These are phyloP conservation scores for Tragelaphus scriptus DNA, from an alignment of 2,113 vertebrate genomes.

Conservation along the genomic window DNA sequence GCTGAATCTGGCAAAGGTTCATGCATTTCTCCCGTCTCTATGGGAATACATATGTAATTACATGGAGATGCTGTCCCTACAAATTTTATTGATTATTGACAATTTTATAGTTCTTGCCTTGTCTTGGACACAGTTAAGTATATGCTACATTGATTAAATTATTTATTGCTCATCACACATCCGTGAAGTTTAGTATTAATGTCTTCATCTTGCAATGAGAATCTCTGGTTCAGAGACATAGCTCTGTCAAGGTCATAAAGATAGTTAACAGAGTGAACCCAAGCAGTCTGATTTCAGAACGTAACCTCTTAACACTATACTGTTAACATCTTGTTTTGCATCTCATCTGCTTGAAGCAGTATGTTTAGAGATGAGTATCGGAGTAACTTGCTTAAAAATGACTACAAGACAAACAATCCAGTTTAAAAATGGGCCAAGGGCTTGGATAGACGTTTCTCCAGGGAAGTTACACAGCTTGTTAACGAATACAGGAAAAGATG, in stretches of 20 bases:
- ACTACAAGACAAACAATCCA: not conserved
- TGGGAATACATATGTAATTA: not conserved
- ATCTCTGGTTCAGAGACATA: not conserved
- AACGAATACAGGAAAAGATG: not conserved
- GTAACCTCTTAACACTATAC: rapidly evolving
- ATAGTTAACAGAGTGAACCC: not conserved
- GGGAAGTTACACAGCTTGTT: not conserved
- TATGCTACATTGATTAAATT: not conserved
- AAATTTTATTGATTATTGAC: too few species aligned
- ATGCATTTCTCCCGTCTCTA: not conserved
- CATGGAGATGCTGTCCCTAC: not conserved
- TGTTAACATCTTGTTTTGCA: not conserved
- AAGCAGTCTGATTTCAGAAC: not conserved
- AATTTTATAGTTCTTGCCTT: not conserved
- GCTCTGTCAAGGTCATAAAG: not conserved
- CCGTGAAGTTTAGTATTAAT: not conserved
- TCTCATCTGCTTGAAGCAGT: not conserved
- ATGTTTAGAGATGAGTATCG: not conserved
- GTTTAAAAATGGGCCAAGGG: not conserved
- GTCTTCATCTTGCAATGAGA: not conserved
- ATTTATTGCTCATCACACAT: not conserved
- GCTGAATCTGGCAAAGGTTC: not conserved
- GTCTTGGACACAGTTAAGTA: not conserved
- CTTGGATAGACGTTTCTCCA: not conserved
- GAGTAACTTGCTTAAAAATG: not conserved